Conservation (phyloP, 2,888 invertebrate species). For the Hoplodrina blanda region DNA sequence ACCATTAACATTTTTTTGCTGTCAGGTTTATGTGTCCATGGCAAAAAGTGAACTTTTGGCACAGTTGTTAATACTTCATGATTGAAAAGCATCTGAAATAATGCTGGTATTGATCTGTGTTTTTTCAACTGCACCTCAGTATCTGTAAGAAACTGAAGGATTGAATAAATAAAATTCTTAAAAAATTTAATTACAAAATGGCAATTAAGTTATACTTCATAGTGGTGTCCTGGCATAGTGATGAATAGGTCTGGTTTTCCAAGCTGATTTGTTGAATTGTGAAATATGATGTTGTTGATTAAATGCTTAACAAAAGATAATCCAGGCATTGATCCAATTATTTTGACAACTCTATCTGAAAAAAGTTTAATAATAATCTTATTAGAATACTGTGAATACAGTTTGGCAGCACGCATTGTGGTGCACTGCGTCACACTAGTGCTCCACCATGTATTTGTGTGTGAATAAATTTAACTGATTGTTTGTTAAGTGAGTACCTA, state of each 20-base stretch:
- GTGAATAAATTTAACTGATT: too few relatives aligned
- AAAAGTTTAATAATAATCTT: conserved; percentile 45
- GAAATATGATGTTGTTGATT: conserved; percentile 91
- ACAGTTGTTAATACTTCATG: conserved; percentile 91
- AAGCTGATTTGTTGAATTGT: conserved; percentile 88
- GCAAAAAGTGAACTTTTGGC: conserved; percentile 92
- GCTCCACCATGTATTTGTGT: too few relatives aligned
- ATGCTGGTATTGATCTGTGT: conserved; percentile 90
- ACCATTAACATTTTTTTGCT: conserved; percentile 78
- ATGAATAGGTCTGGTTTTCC: conserved; percentile 92
- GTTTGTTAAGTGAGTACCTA: too few relatives aligned
- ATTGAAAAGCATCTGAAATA: conserved; percentile 93
- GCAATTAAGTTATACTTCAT: conserved; percentile 85
- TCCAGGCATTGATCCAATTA: conserved; percentile 91
- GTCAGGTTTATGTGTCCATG: conserved; percentile 87
- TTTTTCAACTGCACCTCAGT: conserved; percentile 90
- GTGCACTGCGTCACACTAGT: too few relatives aligned
- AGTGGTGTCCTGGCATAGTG: conserved; percentile 91
- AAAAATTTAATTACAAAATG: background rate
- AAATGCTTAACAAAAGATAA: conserved; percentile 91
- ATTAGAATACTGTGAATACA: background rate
- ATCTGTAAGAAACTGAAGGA: conserved; percentile 91
- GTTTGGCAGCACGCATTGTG: background rate
- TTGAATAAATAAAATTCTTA: conserved; percentile 59
- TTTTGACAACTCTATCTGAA: conserved; percentile 89